phyloP scores from a whole-genome alignment of 2,113 vertebrate species.

The Nettapus auritus region DNA sequence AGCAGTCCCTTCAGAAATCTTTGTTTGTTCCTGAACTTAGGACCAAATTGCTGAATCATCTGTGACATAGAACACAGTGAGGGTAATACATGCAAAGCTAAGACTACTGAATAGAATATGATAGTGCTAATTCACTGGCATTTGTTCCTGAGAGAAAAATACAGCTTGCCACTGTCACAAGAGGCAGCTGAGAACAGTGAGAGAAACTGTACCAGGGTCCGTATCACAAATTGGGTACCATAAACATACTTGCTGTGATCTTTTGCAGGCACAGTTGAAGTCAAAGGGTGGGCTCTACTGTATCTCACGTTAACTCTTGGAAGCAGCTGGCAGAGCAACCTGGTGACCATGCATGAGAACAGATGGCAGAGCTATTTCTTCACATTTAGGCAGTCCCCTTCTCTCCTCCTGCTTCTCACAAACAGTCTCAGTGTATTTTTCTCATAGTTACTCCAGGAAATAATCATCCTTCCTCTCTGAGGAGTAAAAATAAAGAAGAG shows the following conservation, averaged over 20 bases:
- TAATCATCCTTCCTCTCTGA: not conserved
- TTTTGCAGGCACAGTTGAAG: not conserved
- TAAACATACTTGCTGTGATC: not conserved
- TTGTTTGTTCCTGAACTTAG: slow-evolving; percentile 1
- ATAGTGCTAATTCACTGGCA: not conserved
- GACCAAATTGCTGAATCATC: not conserved
- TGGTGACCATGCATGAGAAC: slow-evolving; percentile 38
- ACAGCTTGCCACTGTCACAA: not conserved
- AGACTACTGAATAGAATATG: not conserved
- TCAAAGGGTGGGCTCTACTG: not conserved
- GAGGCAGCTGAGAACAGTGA: not conserved
- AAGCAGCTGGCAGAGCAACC: slow-evolving; percentile 57
- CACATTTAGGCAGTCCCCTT: slow-evolving; percentile 3
- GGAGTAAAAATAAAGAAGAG: not conserved
- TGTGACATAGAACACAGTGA: not conserved
- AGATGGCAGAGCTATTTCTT: slow-evolving; percentile 63
- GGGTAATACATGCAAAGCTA: not conserved
- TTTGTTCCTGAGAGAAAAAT: not conserved
- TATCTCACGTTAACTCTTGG: not conserved
- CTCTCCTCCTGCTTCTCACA: slow-evolving; percentile 25
- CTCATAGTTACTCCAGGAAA: not conserved
- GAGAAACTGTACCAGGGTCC: not conserved
- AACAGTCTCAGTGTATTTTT: slow-evolving; percentile 2
- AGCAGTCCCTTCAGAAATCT: not conserved
- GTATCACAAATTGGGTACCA: not conserved